Conservation (phyloP, 2,797 vertebrate species). For the Triplophysa yarkandensis region DNA sequence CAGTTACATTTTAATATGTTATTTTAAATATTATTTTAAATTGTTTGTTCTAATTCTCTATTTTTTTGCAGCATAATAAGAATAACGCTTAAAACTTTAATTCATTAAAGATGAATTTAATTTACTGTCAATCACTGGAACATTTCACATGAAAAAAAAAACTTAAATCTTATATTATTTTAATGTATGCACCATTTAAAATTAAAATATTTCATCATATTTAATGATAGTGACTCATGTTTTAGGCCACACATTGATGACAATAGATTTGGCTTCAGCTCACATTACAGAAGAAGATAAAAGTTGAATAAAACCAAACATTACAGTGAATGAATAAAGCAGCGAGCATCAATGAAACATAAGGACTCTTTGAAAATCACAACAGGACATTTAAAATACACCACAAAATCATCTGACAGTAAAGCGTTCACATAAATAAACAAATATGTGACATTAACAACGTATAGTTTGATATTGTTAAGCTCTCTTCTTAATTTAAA, state of each 20-base stretch:
- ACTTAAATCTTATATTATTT: neutral
- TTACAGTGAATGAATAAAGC: conserved; percentile 6
- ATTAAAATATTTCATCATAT: conserved; percentile 7
- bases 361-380: neutral
- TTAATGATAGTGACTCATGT: neutral
- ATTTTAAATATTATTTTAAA: too few species aligned
- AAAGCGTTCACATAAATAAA: conserved; percentile 2
- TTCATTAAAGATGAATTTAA: conserved; percentile 5
- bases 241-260: neutral
- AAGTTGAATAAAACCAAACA: conserved; percentile 5
- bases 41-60: too few species aligned
- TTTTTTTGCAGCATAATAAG: neutral
- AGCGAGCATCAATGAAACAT: neutral
- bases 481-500: neutral
- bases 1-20: neutral
- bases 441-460: neutral
- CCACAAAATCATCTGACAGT: neutral
- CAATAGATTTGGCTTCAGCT: neutral
- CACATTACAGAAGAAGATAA: neutral
- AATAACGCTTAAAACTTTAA: neutral
- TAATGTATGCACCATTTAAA: neutral
- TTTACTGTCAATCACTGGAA: conserved; percentile 41
- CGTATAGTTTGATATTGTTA: neutral
- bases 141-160: conserved; percentile 9
- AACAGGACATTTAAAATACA: conserved; percentile 3